A percentile compares a stretch with the other conserved stretches of the same genome.
These are phyloP conservation scores for Amazona vittata DNA, from an alignment of 2,113 vertebrate genomes.

Conservation along the genomic window DNA sequence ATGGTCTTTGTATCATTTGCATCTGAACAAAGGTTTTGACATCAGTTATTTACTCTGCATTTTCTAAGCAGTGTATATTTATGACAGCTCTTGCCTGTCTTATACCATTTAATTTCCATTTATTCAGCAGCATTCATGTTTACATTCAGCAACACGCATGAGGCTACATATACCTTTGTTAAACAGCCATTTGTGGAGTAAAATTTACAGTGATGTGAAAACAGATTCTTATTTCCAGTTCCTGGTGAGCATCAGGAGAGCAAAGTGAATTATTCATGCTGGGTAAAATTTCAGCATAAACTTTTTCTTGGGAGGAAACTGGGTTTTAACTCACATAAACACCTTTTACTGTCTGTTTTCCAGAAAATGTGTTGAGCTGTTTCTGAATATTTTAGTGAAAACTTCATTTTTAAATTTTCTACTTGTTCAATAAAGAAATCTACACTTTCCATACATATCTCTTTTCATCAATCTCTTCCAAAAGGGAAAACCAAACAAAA, in stretches of 20 bases:
- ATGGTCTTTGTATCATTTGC: background rate
- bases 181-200: background rate
- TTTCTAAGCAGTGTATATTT: background rate
- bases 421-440: background rate
- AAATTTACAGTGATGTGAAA: background rate
- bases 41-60: background rate
- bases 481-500: background rate
- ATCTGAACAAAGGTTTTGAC: background rate
- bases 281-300: background rate
- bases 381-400: background rate
- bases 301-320: background rate
- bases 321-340: background rate
- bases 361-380: background rate
- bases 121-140: background rate
- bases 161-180: background rate
- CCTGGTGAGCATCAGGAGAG: background rate
- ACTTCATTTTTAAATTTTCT: background rate
- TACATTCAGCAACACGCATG: background rate
- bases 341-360: background rate
- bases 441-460: background rate
- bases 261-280: background rate
- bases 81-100: background rate
- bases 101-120: background rate
- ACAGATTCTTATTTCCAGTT: background rate
- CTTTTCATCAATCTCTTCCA: background rate